Base-by-base conservation (phyloP, 2,888 invertebrate species). In the Limenitis camilla region DNA sequence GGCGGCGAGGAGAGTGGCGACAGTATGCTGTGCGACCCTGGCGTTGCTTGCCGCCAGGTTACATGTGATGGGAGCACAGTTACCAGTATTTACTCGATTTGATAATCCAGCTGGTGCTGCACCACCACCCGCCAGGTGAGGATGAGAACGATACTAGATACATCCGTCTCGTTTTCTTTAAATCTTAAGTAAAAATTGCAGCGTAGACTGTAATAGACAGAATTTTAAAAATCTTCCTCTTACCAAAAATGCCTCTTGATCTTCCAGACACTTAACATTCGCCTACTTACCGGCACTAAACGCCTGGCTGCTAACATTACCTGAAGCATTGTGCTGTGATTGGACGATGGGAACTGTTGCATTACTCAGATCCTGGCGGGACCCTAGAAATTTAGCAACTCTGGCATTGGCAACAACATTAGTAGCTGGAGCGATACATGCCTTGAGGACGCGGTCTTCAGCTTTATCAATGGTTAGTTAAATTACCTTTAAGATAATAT, bases 331-430 rank as follows among this genome's bases (percentile, higher is more conserved):
- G 51, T 98, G 98, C 85, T 98, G 98, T 81, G 98, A 98, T 86
- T 98, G 98, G 98, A 98, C 98, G 41, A 98, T 98, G 98, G 98
- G 96, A 48, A 96, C 96, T 6, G 93, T 98, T 52, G 95, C 97
- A 0, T 81, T 98, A 50, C 89, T 98, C 42, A 91, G 92, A 63
- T 92, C 93, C 35, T 90, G 96, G 74, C 71, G 89, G 5, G 98
- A 98, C 80, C 80, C 90, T 0, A 90, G 98, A 39, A 97, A 97
- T 83, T 61, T 96, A 42, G 91, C 92, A 10, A 97, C 97, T 0
- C 44, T 96, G 28, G 83, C 89, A 0, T 90, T 94, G 38, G 94
- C 93, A 64, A 74, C 85, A 0, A 88, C 89, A 32, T 80, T 94
- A 30, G 73, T 91, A 33, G 85, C 90, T 11, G 88, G 91, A 5